Evolutionary conservation across 1,140 invertebrate species (phyloP), one percentile per base, ranked within the genome.

Genomic region (Tetragnatha versicolor): DNA sequence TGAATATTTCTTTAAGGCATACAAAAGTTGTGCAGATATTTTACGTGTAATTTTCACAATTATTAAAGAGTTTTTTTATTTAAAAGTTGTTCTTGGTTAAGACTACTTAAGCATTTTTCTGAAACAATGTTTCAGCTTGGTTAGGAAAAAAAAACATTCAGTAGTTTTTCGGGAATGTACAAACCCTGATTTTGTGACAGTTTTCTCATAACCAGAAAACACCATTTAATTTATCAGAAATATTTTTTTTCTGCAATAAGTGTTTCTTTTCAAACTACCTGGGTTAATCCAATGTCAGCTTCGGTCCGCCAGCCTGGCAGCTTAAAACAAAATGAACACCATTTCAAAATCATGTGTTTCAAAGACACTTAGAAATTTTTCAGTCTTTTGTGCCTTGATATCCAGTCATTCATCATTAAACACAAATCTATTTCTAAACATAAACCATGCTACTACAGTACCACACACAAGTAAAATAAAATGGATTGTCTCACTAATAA

Each of bases 261-360:
- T 45, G 45, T 75, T 39, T 75, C 12, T 75, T 9, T 37, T 49
- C 49, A 27, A 75, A 51, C 73, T 77, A 77, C 73, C 73, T 77
- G 73, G 60, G 35, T 47, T 42, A 9, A 77, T 77, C 73, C 73
- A 65, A 7, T 77, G 73, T 77, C 73, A 77, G 61, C 73, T 77
- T 65, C 73, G 45, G 49, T 77, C 73, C 73, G 66, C 42, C 29
- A 55, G 51, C 51, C 27, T 45, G 69, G 61, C 73, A 77, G 73
- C 73, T 77, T 77, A 65, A 63, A 77, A 77, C 55, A 66, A 77
- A 76, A 76, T 51, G 73, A 76, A 63, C 31, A 72, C 3, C n/a
- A 25, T 47, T 75, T 61, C 35, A 61, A 63, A 75, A 75, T 60
- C 58, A 63, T 14, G 39, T 14, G 6, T n/a, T 58, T 58, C 14